These are phyloP conservation scores for Myanophis thanlyinensis DNA, from an alignment of 2,113 vertebrate genomes.

Conservation along the genomic window DNA sequence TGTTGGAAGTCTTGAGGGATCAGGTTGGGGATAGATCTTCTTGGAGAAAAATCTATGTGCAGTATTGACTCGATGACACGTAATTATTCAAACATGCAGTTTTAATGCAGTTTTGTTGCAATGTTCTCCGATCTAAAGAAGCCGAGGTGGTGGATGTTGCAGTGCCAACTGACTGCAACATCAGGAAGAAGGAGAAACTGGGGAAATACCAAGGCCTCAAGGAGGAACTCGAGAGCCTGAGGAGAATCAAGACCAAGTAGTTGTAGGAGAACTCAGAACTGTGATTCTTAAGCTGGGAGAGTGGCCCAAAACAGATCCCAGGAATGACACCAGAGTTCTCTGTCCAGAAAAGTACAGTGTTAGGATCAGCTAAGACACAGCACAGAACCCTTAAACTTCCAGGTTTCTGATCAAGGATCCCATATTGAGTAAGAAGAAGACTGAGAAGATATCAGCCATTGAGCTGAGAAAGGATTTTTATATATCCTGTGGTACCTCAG, in stretches of 20 bases:
- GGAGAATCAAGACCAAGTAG: neutral
- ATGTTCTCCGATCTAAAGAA: slow-evolving; percentile 4
- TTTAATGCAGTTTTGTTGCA: neutral
- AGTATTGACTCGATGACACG: neutral
- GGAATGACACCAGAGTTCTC: neutral
- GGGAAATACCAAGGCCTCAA: neutral
- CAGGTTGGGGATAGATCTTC: neutral
- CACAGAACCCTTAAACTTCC: neutral
- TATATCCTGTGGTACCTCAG: too few species aligned
- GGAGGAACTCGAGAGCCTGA: neutral
- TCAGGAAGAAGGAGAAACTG: neutral
- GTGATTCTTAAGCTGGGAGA: neutral
- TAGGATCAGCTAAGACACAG: neutral
- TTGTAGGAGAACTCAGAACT: neutral
- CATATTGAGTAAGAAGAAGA: neutral
- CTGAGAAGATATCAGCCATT: neutral
- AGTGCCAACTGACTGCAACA: neutral
- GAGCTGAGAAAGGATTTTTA: neutral
- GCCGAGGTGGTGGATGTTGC: neutral
- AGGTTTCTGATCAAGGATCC: neutral
- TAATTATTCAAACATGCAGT: neutral
- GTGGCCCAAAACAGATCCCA: neutral
- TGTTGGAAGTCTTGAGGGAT: neutral
- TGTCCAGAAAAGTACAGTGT: neutral
- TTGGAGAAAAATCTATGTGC: neutral